Evolutionary conservation across 2,113 vertebrate species (phyloP).

Genomic region (Strix uralensis): DNA sequence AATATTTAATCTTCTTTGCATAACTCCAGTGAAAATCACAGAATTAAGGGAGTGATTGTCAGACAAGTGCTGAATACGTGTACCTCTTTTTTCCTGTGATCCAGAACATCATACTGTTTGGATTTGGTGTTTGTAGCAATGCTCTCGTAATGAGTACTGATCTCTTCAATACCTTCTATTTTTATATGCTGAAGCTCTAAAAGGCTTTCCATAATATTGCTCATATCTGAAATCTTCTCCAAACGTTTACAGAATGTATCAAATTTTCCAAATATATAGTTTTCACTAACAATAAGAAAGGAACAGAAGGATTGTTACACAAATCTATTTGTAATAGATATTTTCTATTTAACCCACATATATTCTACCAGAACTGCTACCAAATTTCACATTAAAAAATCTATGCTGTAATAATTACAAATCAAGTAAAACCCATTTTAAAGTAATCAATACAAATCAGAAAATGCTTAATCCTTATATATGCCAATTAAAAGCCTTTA

Average conservation of each 20-base stretch:
- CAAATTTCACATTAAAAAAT: neutral
- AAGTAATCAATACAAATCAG: neutral
- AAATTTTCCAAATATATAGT: slow-evolving; percentile 87
- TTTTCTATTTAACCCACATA: neutral
- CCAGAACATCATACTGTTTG: slow-evolving; percentile 81
- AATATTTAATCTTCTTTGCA: neutral
- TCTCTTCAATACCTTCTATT: slow-evolving; percentile 82
- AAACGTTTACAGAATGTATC: slow-evolving; percentile 82
- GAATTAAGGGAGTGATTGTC: neutral
- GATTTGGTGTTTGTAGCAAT: slow-evolving; percentile 73
- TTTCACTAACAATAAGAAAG: slow-evolving; percentile 73
- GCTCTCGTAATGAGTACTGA: slow-evolving; percentile 70
- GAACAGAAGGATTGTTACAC: neutral
- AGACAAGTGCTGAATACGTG: neutral
- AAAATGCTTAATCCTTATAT: neutral
- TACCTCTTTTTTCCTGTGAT: slow-evolving; percentile 81
- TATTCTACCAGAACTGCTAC: neutral
- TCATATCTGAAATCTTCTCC: slow-evolving; percentile 81
- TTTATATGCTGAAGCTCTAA: slow-evolving; percentile 73
- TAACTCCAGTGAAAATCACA: neutral
- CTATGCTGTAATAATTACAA: neutral
- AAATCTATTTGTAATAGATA: neutral
- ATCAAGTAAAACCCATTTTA: neutral
- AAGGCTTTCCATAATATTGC: slow-evolving; percentile 75
- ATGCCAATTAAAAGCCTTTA: neutral